Base-by-base conservation (phyloP, 1,140 invertebrate species). In the Centruroides vittatus region DNA sequence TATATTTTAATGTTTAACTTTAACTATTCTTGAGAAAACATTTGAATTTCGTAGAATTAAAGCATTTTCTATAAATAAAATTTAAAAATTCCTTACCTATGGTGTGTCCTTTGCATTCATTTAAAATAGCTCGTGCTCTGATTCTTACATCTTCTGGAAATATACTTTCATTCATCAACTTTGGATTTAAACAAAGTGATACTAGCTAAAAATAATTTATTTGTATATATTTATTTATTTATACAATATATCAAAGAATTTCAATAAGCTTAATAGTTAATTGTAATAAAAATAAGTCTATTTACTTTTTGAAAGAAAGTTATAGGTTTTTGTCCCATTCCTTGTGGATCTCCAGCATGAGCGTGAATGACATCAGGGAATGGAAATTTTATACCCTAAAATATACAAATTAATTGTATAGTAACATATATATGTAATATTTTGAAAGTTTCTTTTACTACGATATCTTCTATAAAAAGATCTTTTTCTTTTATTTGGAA, bases 311-410 rank as follows among this genome's bases (percentile, higher is more conserved):
- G 71, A 47, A 85, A 73, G 66, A 85, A 84, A 9, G 93, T 98
- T 49, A 99, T 84, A 35, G 95, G 94, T 55, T 78, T 75, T 74
- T 99, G 96, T 35, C 93, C 93, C 86, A 94, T 96, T 5, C 96
- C 95, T 79, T 99, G 96, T 65, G 93, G 93, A 78, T 99, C 96
- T 48, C 96, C 96, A 70, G 99, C 95, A 75, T 99, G 99, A 3
- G 93, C 93, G 71, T 89, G 89, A 68, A 98, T 93, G 12, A 99
- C 93, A 76, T 86, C 85, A 58, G 84, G 84, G 75, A 98, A 99
- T 23, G 92, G 88, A 70, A 93, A 93, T 68, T 85, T 79, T 0
- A 77, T 84, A 35, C 92, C 93, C 85, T 88, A 72, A 35, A n/a
- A n/a, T n/a, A n/a, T 74, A 70, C 67, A 41, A 41, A 41, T 4